phyloP scores from a whole-genome alignment of 2,113 vertebrate genomes.

The Ictalurus punctatus region DNA sequence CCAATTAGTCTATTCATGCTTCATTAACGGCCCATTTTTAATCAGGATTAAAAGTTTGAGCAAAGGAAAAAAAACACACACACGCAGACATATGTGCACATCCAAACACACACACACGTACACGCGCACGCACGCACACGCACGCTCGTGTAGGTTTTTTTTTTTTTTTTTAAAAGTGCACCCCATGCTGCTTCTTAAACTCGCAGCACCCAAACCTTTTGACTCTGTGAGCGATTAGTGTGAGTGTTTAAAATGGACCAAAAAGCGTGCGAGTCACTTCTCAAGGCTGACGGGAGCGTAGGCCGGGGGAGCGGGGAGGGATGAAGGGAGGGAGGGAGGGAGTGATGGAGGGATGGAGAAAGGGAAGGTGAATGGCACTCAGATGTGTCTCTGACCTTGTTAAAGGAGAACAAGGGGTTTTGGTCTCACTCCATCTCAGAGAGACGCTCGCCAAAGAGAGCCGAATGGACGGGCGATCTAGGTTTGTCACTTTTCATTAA shows the following conservation, averaged over 20 bases:
- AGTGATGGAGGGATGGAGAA: constrained; percentile 18
- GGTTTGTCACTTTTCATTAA: constrained; percentile 83
- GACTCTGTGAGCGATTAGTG: constrained; percentile 49
- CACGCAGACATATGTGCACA: constrained; percentile 42
- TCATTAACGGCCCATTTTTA: constrained; percentile 65
- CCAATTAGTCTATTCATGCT: constrained; percentile 67
- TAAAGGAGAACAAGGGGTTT: constrained; percentile 75
- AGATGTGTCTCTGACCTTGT: constrained; percentile 72
- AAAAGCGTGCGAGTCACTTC: not conserved
- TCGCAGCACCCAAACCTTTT: constrained; percentile 45
- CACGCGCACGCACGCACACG: constrained; percentile 26
- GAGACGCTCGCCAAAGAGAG: constrained; percentile 66
- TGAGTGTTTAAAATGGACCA: constrained; percentile 30
- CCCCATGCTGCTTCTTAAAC: constrained; percentile 61
- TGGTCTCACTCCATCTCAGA: constrained; percentile 68
- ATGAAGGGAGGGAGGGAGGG: not conserved
- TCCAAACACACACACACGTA: constrained; percentile 41
- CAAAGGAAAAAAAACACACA: constrained; percentile 35
- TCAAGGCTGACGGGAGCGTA: not conserved
- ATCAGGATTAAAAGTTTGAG: constrained; percentile 62
- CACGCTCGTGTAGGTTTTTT: constrained; percentile 40
- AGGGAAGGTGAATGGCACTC: constrained; percentile 56
- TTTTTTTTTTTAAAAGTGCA: constrained; percentile 41
- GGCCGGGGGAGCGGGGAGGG: not conserved
- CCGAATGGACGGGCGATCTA: constrained; percentile 70